phyloP scores from a whole-genome alignment of 2,797 vertebrate genomes.

The Arnoldichthys spilopterus region DNA sequence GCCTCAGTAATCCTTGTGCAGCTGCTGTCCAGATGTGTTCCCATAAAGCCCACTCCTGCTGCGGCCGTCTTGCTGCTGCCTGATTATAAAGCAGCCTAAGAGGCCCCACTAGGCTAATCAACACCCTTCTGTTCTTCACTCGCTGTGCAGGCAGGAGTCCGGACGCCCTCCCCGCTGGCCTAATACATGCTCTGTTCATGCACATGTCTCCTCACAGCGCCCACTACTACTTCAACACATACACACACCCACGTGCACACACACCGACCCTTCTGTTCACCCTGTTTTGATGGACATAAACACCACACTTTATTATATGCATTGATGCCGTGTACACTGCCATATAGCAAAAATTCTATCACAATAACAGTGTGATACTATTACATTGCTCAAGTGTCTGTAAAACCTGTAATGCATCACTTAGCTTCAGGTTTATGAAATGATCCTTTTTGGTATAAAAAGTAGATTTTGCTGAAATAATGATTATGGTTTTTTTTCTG shows the following conservation, averaged over 20 bases:
- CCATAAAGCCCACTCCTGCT: slow-evolving; percentile 40
- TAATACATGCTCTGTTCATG: slow-evolving; percentile 14
- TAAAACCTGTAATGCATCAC: too few relatives aligned
- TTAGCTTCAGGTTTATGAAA: too few relatives aligned
- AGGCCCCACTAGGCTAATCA: slow-evolving; percentile 52
- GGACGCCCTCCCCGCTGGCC: slow-evolving; percentile 25
- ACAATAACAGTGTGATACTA: too few relatives aligned
- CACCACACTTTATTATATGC: background rate
- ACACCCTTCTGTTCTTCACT: slow-evolving; percentile 37
- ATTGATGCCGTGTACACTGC: background rate
- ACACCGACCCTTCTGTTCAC: background rate
- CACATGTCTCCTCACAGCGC: background rate
- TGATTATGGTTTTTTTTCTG: too few relatives aligned
- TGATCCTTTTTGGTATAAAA: too few relatives aligned
- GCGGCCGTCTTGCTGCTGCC: slow-evolving; percentile 19
- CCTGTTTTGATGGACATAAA: background rate
- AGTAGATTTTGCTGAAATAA: too few relatives aligned
- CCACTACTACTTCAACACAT: background rate
- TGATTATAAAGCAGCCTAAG: slow-evolving; percentile 47
- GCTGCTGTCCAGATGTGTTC: slow-evolving; percentile 58
- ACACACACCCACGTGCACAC: slow-evolving; percentile 1
- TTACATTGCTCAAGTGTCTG: too few relatives aligned
- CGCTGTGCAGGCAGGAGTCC: slow-evolving; percentile 23
- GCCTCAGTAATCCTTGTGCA: slow-evolving; percentile 23
- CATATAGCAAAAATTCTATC: background rate